These are phyloP conservation scores for Vulpes ferrilata DNA, from an alignment of 2,113 vertebrate species.

Conservation along the genomic window DNA sequence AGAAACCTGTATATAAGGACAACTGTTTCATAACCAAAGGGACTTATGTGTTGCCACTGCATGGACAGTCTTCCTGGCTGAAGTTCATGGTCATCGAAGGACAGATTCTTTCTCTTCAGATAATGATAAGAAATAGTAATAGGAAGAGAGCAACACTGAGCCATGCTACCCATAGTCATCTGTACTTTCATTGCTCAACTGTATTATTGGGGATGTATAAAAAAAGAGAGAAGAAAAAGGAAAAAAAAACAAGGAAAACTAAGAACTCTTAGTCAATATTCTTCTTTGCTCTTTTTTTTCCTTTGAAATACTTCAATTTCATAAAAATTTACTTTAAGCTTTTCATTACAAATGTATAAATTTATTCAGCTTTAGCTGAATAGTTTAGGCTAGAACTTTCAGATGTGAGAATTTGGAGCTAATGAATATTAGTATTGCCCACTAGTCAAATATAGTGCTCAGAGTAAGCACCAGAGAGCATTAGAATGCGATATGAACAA, in stretches of 20 bases:
- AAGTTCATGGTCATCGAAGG: background rate
- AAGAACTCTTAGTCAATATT: background rate
- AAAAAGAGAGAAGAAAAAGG: background rate
- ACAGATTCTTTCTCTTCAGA: background rate
- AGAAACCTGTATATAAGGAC: background rate
- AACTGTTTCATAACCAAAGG: background rate
- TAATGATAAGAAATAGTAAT: background rate
- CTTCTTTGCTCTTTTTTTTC: background rate
- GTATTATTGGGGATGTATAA: background rate
- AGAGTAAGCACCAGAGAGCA: background rate
- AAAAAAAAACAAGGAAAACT: background rate
- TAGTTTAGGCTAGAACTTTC: background rate
- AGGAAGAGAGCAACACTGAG: background rate
- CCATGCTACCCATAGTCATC: background rate
- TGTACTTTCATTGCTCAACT: background rate
- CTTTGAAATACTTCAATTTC: background rate
- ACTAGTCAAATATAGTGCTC: background rate
- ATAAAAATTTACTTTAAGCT: background rate
- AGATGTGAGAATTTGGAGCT: background rate
- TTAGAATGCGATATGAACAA: background rate
- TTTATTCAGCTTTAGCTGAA: background rate
- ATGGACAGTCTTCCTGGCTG: accelerated
- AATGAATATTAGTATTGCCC: background rate
- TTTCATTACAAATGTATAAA: background rate
- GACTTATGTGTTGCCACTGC: background rate